These are phyloP conservation scores for Drosophila helvetica DNA, from an alignment of 2,888 invertebrate species.

Conservation along the genomic window DNA sequence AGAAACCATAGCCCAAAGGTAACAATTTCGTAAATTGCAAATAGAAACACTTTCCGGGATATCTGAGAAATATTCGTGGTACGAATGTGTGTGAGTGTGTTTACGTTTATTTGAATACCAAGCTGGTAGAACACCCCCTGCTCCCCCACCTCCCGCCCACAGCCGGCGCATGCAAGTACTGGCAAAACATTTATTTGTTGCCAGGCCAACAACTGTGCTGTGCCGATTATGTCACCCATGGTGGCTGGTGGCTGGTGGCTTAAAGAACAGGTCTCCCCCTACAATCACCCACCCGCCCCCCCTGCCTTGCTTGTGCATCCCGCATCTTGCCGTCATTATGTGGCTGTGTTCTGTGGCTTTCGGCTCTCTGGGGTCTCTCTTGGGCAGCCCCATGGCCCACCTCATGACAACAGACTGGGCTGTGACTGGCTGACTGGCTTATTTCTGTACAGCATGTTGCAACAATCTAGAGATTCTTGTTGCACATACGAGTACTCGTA, in stretches of 20 bases:
- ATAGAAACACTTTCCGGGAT: background rate
- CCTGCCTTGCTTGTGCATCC: slow-evolving; percentile 16
- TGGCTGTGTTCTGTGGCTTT: slow-evolving; percentile 48
- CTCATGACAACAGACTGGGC: background rate
- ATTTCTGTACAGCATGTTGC: slow-evolving; percentile 1
- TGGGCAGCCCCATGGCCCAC: background rate
- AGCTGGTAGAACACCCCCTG: slow-evolving; percentile 6
- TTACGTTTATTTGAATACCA: slow-evolving; percentile 42
- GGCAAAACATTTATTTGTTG: slow-evolving; percentile 60
- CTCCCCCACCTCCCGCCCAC: slow-evolving; percentile 13
- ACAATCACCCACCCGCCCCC: background rate
- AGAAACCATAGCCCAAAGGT: slow-evolving; percentile 20
- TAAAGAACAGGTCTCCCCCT: slow-evolving; percentile 27
- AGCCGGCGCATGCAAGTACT: slow-evolving; percentile 12
- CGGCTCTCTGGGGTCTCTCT: background rate
- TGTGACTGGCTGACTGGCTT: background rate
- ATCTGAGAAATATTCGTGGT: background rate
- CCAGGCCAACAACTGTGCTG: slow-evolving; percentile 68
- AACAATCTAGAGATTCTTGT: background rate
- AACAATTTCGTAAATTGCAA: slow-evolving; percentile 23
- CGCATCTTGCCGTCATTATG: slow-evolving; percentile 64
- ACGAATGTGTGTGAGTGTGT: background rate
- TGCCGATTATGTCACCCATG: slow-evolving; percentile 72
- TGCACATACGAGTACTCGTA: no score
- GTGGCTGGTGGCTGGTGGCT: slow-evolving; percentile 3